Evolutionary conservation across 2,888 invertebrate genomes (phyloP).

Genomic region (Scaptomyza parva): DNA sequence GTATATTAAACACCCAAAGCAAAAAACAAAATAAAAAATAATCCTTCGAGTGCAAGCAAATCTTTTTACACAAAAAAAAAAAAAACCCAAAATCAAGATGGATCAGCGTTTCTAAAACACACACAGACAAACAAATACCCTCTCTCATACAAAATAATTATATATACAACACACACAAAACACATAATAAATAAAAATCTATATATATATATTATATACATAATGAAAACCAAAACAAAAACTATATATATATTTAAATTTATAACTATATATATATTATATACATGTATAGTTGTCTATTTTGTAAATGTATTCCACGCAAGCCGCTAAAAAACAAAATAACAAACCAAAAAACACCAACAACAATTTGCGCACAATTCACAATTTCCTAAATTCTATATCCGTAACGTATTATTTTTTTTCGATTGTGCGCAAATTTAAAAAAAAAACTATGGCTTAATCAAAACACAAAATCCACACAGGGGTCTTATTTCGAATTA

Average conservation of each 20-base stretch:
- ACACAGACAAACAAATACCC: conserved; percentile 6
- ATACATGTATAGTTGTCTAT: conserved; percentile 56
- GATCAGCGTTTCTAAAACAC: conserved; percentile 71
- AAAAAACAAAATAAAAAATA: conserved; percentile 42
- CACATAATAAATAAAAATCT: conserved; percentile 34
- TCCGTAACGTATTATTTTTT: not conserved
- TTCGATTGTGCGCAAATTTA: conserved; percentile 5
- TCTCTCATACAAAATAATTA: conserved; percentile 43
- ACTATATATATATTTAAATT: conserved; percentile 31
- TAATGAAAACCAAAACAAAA: conserved; percentile 26
- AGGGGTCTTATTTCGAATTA: conserved; percentile 10
- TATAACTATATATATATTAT: conserved; percentile 24
- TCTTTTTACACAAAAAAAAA: conserved; percentile 57
- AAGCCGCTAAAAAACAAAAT: conserved; percentile 8
- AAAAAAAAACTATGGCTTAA: conserved; percentile 10
- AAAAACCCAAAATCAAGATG: conserved; percentile 45
- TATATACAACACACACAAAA: conserved; percentile 16
- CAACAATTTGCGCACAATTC: conserved; percentile 4
- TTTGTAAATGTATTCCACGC: conserved; percentile 62
- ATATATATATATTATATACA: conserved; percentile 47
- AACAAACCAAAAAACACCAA: not conserved
- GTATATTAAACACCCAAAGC: conserved; percentile 59
- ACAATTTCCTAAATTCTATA: not conserved
- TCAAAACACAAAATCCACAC: conserved; percentile 10
- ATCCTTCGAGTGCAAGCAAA: conserved; percentile 52